Evolutionary conservation across 2,797 vertebrate genomes (phyloP).

Genomic region (Rhincodon typus): DNA sequence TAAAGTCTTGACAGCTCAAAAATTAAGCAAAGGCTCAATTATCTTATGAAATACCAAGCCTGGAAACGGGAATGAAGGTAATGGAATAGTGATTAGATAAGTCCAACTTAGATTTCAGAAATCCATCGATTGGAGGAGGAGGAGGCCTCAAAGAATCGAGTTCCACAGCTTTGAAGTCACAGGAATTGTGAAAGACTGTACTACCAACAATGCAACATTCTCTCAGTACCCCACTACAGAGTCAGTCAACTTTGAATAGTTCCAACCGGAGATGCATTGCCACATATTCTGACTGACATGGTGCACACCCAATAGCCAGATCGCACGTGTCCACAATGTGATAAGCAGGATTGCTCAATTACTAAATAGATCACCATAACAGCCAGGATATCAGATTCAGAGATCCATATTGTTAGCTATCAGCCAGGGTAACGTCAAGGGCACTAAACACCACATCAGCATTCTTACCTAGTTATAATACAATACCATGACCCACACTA

Average conservation of each 20-base stretch:
- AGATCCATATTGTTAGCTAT: background rate
- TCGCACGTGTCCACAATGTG: background rate
- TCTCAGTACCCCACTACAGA: background rate
- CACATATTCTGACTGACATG: background rate
- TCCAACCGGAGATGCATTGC: background rate
- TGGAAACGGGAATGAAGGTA: background rate
- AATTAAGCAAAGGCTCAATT: background rate
- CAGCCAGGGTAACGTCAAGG: background rate
- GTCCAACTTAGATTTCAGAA: background rate
- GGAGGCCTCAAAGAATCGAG: background rate
- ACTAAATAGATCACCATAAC: background rate
- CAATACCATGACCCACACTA: background rate
- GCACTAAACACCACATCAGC: background rate
- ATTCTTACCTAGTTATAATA: background rate
- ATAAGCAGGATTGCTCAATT: background rate
- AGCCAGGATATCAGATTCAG: background rate
- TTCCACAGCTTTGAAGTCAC: too few relatives aligned
- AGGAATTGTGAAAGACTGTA: background rate
- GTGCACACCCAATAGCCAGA: too few relatives aligned
- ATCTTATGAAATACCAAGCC: too few relatives aligned
- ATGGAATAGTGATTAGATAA: background rate
- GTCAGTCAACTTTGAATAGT: too few relatives aligned
- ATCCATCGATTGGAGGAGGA: background rate
- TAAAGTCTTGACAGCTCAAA: background rate
- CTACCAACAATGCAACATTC: background rate